Evolutionary conservation across 2,113 vertebrate genomes (phyloP), one percentile per base, ranked within the genome.

Genomic region (Monopterus albus): DNA sequence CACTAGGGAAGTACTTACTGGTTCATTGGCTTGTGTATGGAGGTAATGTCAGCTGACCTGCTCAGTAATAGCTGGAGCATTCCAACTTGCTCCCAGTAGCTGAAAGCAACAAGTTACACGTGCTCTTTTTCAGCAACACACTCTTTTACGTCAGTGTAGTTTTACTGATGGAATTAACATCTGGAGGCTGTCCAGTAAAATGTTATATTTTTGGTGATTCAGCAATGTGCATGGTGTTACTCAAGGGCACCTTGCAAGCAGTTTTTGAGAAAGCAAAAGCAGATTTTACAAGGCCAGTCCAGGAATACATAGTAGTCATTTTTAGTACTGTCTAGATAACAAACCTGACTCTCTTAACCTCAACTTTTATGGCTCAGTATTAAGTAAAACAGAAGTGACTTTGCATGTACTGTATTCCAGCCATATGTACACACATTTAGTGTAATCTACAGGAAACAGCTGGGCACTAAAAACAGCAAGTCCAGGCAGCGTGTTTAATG

Each of bases 371-470:
- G n/a, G n/a, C n/a, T n/a, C n/a, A 36, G 11, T 1, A 3, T 39
- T 18, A 39, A 65, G 43, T 31, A 31, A 61, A 61, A 75, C 13
- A 42, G 4, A 43, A 29, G 42, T 42, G 20, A 42, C 33, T 53
- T 67, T 57, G 18, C 10, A 25, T 49, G 12, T 26, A 42, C 20
- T 46, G 31, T 23, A 50, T 38, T 58, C 18, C 68, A 5, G 26
- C 55, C 49, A 15, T 2, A 39, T 50, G 45, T 43, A 60, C 33
- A 40, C 61, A 63, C 58, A 43, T 38, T 38, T 7, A 53, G 58
- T 26, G 67, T 80, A 84, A 87, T 88, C 81, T 86, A 58, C 43
- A 15, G 70, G 75, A 81, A 89, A 77, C 88, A 91, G 83, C 83
- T 89, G 83, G 72, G 74, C 33, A 8, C 12, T 13, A 56, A 76